Evolutionary conservation across 2,888 invertebrate species (phyloP), one percentile per base, ranked within the genome.

Genomic region (Drosophila austrosaltans): DNA sequence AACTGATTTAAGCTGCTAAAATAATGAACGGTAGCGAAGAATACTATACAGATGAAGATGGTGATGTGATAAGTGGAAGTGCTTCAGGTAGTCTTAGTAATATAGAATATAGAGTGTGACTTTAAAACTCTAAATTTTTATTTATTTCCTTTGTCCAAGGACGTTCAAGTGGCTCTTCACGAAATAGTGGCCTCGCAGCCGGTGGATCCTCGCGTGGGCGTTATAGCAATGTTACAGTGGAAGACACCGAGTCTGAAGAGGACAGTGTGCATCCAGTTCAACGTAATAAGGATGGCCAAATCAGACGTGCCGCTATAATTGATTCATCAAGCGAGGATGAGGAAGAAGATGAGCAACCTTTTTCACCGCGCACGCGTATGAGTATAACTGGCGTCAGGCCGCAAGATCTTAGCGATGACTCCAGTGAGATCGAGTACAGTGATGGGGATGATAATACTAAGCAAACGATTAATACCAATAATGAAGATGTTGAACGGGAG

Each of bases 351-450:
- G 63, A 69, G 2, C 81, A 81, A 0, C 89, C 85, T 0, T 57
- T 91, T 0, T 92, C 92, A 0, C 92, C 92, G 12, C 78, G 89
- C 56, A 92, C 92, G 0, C 84, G 92, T 0, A 91, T 91, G 91
- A 92, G 92, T 54, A 92, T 92, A 1, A 91, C 91, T 0, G 92
- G 92, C 0, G 71, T 91, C n/a, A 85, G 91, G 2, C 92, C 91
- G 0, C 61, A 72, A 2, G 91, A 91, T 56, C 65, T 91, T 0
- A 77, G 82, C 42, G 89, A 89, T 44, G 76, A 69, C 10, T 89
- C 89, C 1, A 91, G 91, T 56, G 92, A 91, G 70, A 90, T 92
- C n/a, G 90, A 87, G 2, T 90, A 82, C 57, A 85, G 83, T 5
- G 82, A 75, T 2, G 61, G 44, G 6, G 8, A 10, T 12, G 39